phyloP scores from a whole-genome alignment of 2,113 vertebrate species.

The Tachycineta bicolor region DNA sequence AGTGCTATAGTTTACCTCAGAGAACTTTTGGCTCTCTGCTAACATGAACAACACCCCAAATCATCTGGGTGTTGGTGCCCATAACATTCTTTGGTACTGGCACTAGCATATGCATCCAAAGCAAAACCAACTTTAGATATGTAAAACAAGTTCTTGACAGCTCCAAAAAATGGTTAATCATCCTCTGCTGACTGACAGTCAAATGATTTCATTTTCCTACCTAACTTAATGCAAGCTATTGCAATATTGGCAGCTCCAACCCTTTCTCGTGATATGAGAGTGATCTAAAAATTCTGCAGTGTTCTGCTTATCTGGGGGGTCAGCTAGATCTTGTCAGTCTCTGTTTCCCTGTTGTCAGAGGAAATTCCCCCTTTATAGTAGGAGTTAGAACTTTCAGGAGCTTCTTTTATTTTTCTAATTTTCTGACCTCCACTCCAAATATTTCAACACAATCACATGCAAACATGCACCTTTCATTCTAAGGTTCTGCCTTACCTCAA shows the following conservation, averaged over 20 bases:
- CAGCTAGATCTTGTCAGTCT: background rate
- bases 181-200: background rate
- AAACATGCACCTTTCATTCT: background rate
- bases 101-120: background rate
- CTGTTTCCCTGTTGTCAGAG: background rate
- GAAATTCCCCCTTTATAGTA: background rate
- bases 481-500: background rate
- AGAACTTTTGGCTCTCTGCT: background rate
- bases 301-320: background rate
- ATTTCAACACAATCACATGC: background rate
- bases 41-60: background rate
- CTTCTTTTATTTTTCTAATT: background rate
- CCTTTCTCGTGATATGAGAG: background rate
- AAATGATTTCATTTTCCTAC: background rate
- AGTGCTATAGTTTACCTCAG: background rate
- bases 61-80: fast-evolving
- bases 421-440: background rate
- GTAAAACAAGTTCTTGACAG: background rate
- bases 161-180: background rate
- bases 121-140: background rate
- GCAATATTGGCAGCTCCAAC: background rate
- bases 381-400: background rate
- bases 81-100: background rate
- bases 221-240: background rate
- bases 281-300: background rate